These are phyloP conservation scores for Falco rusticolus DNA, from an alignment of 2,797 vertebrate genomes.

Conservation along the genomic window DNA sequence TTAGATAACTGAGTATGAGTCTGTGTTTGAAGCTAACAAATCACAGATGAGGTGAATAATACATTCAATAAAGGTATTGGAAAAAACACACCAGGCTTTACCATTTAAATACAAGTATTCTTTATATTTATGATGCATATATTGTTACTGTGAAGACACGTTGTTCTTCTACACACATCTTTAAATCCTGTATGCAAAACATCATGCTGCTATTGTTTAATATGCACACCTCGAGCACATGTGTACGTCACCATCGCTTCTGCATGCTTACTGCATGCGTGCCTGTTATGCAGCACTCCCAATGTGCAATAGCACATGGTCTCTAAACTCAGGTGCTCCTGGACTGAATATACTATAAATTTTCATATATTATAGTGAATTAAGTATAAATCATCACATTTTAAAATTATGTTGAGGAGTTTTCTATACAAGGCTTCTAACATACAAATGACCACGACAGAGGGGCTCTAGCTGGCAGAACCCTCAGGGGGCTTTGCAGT, in stretches of 20 bases:
- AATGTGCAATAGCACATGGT: not conserved
- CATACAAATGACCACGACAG: not conserved
- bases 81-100: not conserved
- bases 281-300: not conserved
- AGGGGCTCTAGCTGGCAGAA: not conserved
- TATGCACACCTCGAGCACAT: accelerated
- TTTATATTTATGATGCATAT: not conserved
- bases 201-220: not conserved
- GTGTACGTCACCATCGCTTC: not conserved
- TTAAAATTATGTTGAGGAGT: not conserved
- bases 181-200: not conserved
- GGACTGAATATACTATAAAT: not conserved
- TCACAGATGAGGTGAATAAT: not conserved
- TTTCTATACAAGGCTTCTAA: not conserved
- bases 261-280: not conserved
- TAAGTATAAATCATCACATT: not conserved
- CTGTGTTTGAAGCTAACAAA: not conserved
- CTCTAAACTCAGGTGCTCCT: not conserved
- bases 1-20: not conserved
- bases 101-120: not conserved
- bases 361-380: not conserved
- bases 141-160: not conserved
- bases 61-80: not conserved
- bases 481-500: not conserved
- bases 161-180: not conserved